Evolutionary conservation across 1,140 invertebrate species (phyloP), one percentile per base, ranked within the genome.

Genomic region (Plodia interpunctella): DNA sequence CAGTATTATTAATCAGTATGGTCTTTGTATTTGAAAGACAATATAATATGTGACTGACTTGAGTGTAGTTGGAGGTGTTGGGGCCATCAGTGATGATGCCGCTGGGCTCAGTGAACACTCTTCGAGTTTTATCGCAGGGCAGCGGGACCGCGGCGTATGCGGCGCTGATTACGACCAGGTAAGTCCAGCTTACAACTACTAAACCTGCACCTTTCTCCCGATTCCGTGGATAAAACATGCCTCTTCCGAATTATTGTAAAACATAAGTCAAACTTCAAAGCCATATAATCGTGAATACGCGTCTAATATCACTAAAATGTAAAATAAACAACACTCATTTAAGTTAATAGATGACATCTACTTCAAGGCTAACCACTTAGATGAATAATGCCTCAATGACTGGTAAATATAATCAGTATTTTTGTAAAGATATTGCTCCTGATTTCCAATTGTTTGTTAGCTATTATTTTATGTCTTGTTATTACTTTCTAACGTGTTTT

Each of bases 1-100:
- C 38, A 44, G n/a, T 44, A 44, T 44, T 17, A 44, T 44, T 13
- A 44, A 53, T n/a, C 5, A 0, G 25, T 25, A 35, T 9, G 20
- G 35, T n/a, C 13, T 53, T 20, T 32, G 19, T 49, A 25, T 20
- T 57, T 49, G 1, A 4, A 19, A 44, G 15, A 57, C 30, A 44
- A 57, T 4, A 44, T 21, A 35, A 30, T 25, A 49, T 60, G 32
- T 54, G 32, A 85, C 83, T 68, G 62, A 90, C 90, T 87, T 96
- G 94, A 52, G 95, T 97, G 76, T 98, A 98, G 80, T 97, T 96
- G 3, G 93, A 94, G 32, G 93, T 94, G 62, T 93, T 92, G 17
- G 95, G 95, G n/a, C 97, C 97, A 92, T 98, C 96, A 57, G 94
- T 95, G 63, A 98, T 96, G 49, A 96, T 92, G n/a, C 97, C 97